phyloP scores from a whole-genome alignment of 2,113 vertebrate species.

The Centropus bengalensis region DNA sequence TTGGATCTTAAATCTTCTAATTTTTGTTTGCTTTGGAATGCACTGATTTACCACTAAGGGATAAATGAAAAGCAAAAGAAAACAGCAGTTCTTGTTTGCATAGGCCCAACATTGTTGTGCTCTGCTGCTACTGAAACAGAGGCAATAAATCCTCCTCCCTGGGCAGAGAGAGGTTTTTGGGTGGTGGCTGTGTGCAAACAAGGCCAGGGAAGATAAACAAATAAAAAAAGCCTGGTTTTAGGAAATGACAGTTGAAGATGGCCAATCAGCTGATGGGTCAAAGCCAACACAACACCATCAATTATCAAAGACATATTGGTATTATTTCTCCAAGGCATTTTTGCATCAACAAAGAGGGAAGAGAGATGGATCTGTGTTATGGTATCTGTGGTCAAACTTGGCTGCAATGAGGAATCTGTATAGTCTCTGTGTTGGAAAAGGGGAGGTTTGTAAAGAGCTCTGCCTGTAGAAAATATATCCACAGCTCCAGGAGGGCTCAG shows the following conservation, averaged over 20 bases:
- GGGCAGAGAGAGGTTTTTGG: background rate
- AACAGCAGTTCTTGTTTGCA: background rate
- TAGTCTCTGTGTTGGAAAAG: background rate
- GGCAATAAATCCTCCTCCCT: conserved; percentile 1
- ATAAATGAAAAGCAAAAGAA: conserved; percentile 42
- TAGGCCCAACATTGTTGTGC: conserved; percentile 12
- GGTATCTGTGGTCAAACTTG: conserved; percentile 37
- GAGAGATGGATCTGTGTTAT: background rate
- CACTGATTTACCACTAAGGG: background rate
- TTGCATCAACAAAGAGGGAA: background rate
- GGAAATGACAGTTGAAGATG: background rate
- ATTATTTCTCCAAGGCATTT: background rate
- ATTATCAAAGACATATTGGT: conserved; percentile 7
- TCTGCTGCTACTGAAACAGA: conserved; percentile 20
- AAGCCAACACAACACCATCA: background rate
- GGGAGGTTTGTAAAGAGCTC: background rate
- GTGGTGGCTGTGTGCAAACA: background rate
- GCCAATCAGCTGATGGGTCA: background rate
- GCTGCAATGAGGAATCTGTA: background rate
- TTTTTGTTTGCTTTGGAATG: conserved; percentile 30
- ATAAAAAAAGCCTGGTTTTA: background rate
- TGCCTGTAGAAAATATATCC: background rate
- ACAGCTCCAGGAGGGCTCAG: conserved; percentile 16
- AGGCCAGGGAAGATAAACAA: conserved; percentile 13
- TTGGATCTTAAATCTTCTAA: background rate